Conservation (phyloP, 2,797 vertebrate species). For the Varecia variegata region DNA sequence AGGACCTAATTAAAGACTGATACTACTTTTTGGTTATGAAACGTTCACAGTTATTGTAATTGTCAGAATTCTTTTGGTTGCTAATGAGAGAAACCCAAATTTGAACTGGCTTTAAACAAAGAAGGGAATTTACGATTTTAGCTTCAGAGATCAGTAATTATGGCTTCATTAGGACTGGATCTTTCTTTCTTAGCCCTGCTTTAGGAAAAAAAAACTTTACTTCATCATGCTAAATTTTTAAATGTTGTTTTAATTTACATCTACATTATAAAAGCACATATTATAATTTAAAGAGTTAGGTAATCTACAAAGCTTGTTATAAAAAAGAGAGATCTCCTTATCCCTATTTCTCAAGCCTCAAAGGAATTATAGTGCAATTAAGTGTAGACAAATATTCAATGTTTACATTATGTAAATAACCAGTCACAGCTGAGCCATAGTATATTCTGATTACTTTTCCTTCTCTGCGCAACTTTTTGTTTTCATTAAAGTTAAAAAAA, state of each 20-base stretch:
- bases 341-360: neutral
- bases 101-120: neutral
- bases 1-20: neutral
- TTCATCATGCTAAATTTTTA: neutral
- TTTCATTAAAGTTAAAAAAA: conserved; percentile 1
- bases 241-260: neutral
- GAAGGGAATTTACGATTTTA: neutral
- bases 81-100: neutral
- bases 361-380: neutral
- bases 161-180: neutral
- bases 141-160: neutral
- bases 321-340: neutral
- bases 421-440: neutral
- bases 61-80: neutral
- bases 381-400: neutral
- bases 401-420: conserved; percentile 27
- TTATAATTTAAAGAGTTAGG: neutral
- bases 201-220: neutral
- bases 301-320: neutral
- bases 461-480: neutral
- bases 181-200: neutral
- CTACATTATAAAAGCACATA: neutral
- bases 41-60: neutral
- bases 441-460: neutral
- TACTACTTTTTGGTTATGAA: neutral